phyloP scores from a whole-genome alignment of 2,888 invertebrate species.

The Rotaria socialis region DNA sequence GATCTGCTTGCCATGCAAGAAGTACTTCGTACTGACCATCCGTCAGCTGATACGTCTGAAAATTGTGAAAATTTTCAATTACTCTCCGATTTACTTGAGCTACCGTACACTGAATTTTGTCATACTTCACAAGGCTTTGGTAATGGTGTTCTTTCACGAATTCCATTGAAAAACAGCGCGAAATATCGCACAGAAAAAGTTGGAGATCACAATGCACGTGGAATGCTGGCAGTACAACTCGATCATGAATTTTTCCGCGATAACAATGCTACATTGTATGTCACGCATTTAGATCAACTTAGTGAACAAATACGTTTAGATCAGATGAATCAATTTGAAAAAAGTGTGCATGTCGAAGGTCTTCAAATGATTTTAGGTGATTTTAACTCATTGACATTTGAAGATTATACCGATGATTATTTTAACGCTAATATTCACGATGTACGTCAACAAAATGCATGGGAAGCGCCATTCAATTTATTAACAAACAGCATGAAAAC shows the following conservation, averaged over 20 bases:
- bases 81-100: background rate
- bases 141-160: background rate
- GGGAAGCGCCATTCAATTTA: background rate
- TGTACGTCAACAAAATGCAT: background rate
- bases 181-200: background rate
- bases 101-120: background rate
- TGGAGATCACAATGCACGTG: background rate
- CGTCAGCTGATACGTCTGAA: background rate
- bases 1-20: background rate
- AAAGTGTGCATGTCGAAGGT: background rate
- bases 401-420: background rate
- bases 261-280: background rate
- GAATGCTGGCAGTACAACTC: background rate
- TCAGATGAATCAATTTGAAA: background rate
- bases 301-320: background rate
- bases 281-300: background rate
- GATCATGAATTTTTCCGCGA: background rate
- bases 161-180: background rate
- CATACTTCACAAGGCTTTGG: background rate
- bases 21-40: background rate
- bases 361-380: background rate
- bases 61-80: background rate
- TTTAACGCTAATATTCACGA: background rate
- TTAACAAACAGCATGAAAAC: background rate
- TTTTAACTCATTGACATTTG: background rate